These are phyloP conservation scores for Harpegnathos saltator DNA, from an alignment of 1,140 invertebrate genomes.

Conservation along the genomic window DNA sequence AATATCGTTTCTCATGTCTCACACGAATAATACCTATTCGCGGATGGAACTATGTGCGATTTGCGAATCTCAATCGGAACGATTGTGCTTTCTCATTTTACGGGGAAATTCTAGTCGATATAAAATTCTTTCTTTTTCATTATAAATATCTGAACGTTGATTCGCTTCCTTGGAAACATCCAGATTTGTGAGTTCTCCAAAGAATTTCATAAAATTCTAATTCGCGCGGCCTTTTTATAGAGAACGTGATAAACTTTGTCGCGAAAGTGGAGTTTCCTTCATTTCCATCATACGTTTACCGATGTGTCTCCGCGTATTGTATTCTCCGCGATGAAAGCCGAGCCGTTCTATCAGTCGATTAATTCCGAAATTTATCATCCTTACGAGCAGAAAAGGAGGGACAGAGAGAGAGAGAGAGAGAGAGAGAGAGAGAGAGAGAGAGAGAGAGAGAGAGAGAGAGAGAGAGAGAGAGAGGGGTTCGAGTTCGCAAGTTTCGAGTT, in stretches of 20 bases:
- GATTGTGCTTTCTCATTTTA: neutral
- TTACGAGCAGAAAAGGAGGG: neutral
- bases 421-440: no score
- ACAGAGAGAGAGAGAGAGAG: no score
- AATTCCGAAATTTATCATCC: conserved; percentile 45
- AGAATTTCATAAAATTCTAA: no score
- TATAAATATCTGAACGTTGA: conserved; percentile 16
- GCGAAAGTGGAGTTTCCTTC: no score
- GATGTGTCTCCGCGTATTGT: neutral
- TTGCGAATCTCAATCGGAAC: neutral
- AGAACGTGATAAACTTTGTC: no score
- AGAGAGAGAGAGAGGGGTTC: no score
- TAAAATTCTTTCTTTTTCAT: neutral
- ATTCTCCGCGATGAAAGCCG: conserved; percentile 9
- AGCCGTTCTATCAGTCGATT: conserved; percentile 11
- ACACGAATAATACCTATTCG: neutral
- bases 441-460: no score
- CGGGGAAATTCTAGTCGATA: neutral
- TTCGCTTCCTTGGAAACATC: neutral
- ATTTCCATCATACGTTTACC: neutral
- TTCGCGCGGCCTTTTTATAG: no score
- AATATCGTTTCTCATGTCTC: neutral
- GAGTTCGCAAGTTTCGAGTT: conserved; percentile 39
- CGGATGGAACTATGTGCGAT: neutral
- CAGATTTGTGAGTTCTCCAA: no score